Percentiles rank a stretch among this genome's conserved stretches.
Evolutionary conservation across 2,797 vertebrate genomes (phyloP).

Genomic region (Rallus crepitans): DNA sequence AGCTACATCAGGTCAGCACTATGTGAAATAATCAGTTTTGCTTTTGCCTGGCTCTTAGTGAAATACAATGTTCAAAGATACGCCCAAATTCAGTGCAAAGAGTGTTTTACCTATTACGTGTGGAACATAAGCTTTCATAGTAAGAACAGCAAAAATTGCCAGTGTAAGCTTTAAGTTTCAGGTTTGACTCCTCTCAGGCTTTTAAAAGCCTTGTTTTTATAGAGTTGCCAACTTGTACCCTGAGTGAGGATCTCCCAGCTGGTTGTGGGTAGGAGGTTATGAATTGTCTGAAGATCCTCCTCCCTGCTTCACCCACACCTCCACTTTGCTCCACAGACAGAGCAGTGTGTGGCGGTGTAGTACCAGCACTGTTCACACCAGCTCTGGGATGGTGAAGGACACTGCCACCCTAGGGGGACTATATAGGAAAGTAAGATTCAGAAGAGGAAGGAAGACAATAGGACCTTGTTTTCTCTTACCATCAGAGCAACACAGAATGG

Average conservation of each 20-base stretch:
- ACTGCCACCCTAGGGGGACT: not conserved
- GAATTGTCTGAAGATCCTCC: not conserved
- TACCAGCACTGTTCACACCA: not conserved
- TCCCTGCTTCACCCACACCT: not conserved
- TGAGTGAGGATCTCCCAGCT: not conserved
- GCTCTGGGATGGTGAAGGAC: not conserved
- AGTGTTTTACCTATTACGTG: not conserved
- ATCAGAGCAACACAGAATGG: not conserved
- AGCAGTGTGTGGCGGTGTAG: not conserved
- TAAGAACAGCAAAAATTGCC: not conserved
- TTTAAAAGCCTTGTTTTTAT: not conserved
- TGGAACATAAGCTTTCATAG: not conserved
- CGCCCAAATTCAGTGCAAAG: not conserved
- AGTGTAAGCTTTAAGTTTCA: not conserved
- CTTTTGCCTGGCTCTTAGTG: not conserved
- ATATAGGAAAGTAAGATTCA: not conserved
- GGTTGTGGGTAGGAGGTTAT: not conserved
- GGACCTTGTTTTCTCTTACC: not conserved
- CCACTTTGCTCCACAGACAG: not conserved
- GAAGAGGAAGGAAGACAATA: not conserved
- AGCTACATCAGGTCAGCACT: not conserved
- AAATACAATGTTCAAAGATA: not conserved
- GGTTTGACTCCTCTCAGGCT: not conserved
- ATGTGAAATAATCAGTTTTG: not conserved
- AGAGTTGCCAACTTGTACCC: not conserved